Evolutionary conservation across 2,888 invertebrate genomes (phyloP).

Genomic region (Myopa tessellatipennis): DNA sequence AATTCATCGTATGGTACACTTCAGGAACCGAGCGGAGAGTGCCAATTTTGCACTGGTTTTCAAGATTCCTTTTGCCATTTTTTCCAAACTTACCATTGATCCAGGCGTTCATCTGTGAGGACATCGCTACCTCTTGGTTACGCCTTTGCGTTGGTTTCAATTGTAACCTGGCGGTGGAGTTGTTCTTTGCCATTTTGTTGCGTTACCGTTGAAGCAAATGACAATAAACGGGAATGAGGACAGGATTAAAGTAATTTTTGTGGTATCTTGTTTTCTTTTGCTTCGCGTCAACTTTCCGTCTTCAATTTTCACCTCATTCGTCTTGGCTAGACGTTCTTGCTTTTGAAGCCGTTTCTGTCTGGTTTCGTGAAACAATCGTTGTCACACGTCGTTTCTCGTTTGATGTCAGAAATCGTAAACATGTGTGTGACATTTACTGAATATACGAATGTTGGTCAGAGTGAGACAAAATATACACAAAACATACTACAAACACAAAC

Average conservation of each 20-base stretch:
- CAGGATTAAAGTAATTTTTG: slow-evolving; percentile 14
- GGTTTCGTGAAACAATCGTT: too few species aligned
- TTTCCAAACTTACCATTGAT: slow-evolving; percentile 81
- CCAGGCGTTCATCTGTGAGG: slow-evolving; percentile 86
- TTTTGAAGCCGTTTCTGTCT: too few species aligned
- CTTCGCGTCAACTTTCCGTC: slow-evolving; percentile 26
- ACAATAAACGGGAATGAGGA: slow-evolving; percentile 37
- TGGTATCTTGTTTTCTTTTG: slow-evolving; percentile 19
- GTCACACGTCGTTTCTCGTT: too few species aligned
- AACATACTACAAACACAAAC: too few species aligned
- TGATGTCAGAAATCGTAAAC: too few species aligned
- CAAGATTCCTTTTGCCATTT: slow-evolving; percentile 13
- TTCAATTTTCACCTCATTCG: too few species aligned
- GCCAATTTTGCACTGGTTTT: slow-evolving; percentile 1
- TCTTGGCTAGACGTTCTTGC: too few species aligned
- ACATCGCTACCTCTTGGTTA: slow-evolving; percentile 81
- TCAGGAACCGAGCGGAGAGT: neutral
- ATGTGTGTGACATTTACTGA: too few species aligned
- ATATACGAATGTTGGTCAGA: too few species aligned
- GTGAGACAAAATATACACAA: too few species aligned
- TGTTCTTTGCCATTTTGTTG: slow-evolving; percentile 56
- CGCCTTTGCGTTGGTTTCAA: slow-evolving; percentile 73
- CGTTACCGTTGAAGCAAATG: slow-evolving; percentile 49
- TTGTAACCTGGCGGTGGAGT: slow-evolving; percentile 56
- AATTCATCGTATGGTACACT: neutral